Percentiles rank a stretch among this genome's conserved stretches.
These are phyloP conservation scores for Cantharis rustica DNA, from an alignment of 2,888 invertebrate genomes.

Conservation along the genomic window DNA sequence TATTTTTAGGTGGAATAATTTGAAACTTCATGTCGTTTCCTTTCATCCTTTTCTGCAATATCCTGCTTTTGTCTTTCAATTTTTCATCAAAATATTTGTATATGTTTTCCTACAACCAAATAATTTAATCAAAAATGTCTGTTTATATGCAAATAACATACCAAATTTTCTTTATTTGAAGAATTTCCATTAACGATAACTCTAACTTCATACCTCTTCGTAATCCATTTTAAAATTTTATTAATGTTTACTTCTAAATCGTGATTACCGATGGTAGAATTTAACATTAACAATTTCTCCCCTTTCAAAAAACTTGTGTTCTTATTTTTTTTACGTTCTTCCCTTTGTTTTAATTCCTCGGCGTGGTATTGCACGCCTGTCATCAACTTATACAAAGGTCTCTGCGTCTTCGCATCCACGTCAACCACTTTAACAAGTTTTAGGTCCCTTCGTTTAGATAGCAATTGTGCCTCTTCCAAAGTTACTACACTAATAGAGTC, in stretches of 20 bases:
- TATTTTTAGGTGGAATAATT: slow-evolving; percentile 59
- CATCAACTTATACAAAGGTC: slow-evolving; percentile 73
- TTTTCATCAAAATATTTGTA: slow-evolving; percentile 62
- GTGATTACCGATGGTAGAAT: slow-evolving; percentile 66
- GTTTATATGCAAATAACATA: slow-evolving; percentile 42
- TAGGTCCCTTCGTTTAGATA: slow-evolving; percentile 70
- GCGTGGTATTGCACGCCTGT: slow-evolving; percentile 67
- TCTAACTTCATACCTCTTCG: slow-evolving; percentile 69
- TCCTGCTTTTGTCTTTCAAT: slow-evolving; percentile 59
- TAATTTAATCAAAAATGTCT: neutral
- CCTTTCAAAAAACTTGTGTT: slow-evolving; percentile 58
- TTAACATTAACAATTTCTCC: slow-evolving; percentile 67
- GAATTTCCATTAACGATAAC: slow-evolving; percentile 61
- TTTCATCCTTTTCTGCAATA: slow-evolving; percentile 68
- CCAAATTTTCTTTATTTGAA: slow-evolving; percentile 51
- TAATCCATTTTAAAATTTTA: slow-evolving; percentile 68
- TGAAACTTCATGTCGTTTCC: slow-evolving; percentile 67
- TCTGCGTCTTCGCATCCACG: slow-evolving; percentile 68
- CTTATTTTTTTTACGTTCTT: slow-evolving; percentile 57
- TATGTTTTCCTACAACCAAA: slow-evolving; percentile 61
- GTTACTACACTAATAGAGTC: slow-evolving; percentile 64
- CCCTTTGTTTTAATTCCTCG: slow-evolving; percentile 63
- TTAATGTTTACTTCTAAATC: slow-evolving; percentile 68
- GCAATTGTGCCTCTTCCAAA: slow-evolving; percentile 70
- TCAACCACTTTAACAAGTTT: slow-evolving; percentile 73